Percentiles rank a stretch among this genome's conserved stretches.
These are phyloP conservation scores for Calidris pygmaea DNA, from an alignment of 2,113 vertebrate genomes.

Conservation along the genomic window DNA sequence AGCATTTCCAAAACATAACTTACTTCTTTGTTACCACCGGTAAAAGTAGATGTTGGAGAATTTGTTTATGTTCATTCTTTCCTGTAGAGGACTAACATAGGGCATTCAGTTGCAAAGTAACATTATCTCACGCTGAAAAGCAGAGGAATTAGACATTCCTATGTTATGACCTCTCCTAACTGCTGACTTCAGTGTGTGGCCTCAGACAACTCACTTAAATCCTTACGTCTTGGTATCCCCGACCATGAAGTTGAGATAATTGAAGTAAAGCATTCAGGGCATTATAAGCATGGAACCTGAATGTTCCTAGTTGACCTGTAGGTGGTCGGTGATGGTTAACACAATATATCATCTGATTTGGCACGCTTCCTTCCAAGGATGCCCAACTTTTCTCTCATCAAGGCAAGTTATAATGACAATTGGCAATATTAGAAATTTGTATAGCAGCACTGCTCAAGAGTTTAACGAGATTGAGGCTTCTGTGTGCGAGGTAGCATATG, in stretches of 20 bases:
- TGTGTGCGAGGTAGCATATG: not conserved
- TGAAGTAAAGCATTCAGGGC: not conserved
- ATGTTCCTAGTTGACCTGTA: not conserved
- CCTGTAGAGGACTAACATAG: fast-evolving
- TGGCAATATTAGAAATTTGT: not conserved
- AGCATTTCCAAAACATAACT: not conserved
- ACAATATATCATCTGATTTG: not conserved
- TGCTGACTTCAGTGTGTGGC: not conserved
- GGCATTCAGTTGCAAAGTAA: not conserved
- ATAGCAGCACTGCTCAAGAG: not conserved
- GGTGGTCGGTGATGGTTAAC: not conserved
- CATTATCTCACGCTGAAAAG: not conserved
- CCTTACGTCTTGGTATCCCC: not conserved
- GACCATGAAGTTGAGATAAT: not conserved
- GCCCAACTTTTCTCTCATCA: not conserved
- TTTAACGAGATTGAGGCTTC: not conserved
- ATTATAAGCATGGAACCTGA: not conserved
- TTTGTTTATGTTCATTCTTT: not conserved
- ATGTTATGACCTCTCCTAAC: not conserved
- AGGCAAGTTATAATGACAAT: not conserved
- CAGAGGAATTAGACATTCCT: not conserved
- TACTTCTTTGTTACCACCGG: not conserved
- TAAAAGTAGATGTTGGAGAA: not conserved
- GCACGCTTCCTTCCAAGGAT: not conserved
- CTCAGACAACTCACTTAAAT: not conserved